Percentiles rank a stretch among this genome's conserved stretches.
These are phyloP conservation scores for Rhincodon typus DNA, from an alignment of 2,797 vertebrate genomes.

Conservation along the genomic window DNA sequence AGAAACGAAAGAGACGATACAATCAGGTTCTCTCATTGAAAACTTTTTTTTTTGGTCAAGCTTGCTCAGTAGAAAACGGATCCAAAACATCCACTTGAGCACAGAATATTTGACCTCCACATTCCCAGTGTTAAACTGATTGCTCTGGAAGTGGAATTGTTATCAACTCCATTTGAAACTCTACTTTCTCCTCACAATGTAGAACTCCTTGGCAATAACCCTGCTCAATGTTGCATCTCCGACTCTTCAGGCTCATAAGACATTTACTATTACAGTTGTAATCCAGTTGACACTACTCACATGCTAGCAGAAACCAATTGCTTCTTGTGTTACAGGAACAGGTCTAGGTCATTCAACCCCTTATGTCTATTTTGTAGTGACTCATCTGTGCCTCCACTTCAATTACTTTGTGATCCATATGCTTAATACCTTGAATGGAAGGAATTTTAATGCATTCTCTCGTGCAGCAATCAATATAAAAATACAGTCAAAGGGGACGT, in stretches of 20 bases:
- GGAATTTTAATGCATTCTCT: not conserved
- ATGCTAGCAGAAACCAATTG: not conserved
- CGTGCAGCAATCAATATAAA: not conserved
- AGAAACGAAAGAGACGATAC: no score
- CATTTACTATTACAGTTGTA: not conserved
- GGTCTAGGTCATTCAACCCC: not conserved
- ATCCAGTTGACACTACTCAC: not conserved
- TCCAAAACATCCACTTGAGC: not conserved
- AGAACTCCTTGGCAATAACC: not conserved
- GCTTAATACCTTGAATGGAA: not conserved
- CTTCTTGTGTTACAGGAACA: not conserved
- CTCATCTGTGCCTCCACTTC: not conserved
- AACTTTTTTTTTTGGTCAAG: not conserved
- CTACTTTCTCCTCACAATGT: not conserved
- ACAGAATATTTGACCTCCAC: not conserved
- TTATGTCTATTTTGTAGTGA: not conserved
- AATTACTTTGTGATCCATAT: not conserved
- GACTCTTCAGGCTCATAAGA: no score
- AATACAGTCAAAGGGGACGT: no score
- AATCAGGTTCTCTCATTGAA: not conserved
- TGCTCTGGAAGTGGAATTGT: not conserved
- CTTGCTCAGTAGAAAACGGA: not conserved
- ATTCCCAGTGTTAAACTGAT: no score
- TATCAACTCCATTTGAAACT: not conserved
- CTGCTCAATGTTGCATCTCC: not conserved